Evolutionary conservation across 1,140 invertebrate species (phyloP).

Genomic region (Nasonia longicornis): DNA sequence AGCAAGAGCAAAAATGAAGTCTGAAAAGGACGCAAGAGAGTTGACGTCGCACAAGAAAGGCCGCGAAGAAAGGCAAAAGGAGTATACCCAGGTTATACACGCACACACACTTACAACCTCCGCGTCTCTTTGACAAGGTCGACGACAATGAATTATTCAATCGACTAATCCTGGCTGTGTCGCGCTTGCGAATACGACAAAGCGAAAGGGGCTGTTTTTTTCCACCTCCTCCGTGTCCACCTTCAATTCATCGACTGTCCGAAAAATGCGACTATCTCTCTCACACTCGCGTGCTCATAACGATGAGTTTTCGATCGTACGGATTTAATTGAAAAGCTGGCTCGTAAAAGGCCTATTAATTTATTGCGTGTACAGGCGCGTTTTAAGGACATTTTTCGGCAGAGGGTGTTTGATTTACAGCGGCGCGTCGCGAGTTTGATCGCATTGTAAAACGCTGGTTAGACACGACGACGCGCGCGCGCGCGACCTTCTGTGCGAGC

Average conservation of each 20-base stretch:
- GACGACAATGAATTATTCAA: conserved; percentile 67
- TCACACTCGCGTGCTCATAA: not conserved
- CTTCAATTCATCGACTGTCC: not conserved
- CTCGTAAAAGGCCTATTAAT: conserved; percentile 40
- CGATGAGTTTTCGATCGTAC: conserved; percentile 2
- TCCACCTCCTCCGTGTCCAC: not conserved
- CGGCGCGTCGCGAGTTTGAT: conserved; percentile 26
- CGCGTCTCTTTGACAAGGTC: conserved; percentile 64
- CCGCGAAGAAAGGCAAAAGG: conserved; percentile 13
- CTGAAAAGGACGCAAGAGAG: conserved; percentile 30
- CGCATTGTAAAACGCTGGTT: conserved; percentile 33
- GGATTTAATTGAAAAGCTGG: conserved; percentile 14
- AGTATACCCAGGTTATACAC: conserved; percentile 4
- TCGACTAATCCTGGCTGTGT: conserved; percentile 63
- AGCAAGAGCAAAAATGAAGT: not conserved
- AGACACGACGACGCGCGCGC: not conserved
- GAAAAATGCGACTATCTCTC: not conserved
- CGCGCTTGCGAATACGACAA: conserved; percentile 61
- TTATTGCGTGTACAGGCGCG: conserved; percentile 23
- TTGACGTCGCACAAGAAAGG: conserved; percentile 17
- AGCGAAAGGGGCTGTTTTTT: conserved; percentile 24
- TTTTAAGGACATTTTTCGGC: conserved; percentile 29
- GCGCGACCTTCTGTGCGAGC: not conserved
- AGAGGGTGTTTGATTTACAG: conserved; percentile 32
- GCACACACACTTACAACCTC: conserved; percentile 33